A percentile compares a stretch with the other conserved stretches of the same genome.
These are phyloP conservation scores for Chiloscyllium punctatum DNA, from an alignment of 2,797 vertebrate species.

Conservation along the genomic window DNA sequence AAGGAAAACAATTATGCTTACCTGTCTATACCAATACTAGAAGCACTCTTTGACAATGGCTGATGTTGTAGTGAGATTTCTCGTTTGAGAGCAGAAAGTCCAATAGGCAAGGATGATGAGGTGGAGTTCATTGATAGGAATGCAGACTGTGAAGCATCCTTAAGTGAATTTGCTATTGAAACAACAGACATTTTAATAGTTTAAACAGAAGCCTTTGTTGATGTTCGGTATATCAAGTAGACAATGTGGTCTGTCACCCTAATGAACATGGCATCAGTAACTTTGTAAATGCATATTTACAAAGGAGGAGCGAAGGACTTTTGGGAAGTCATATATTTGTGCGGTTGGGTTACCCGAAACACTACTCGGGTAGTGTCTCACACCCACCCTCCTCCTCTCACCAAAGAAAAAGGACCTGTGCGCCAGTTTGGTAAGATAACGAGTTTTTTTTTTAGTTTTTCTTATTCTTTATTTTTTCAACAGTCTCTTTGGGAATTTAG, in stretches of 20 bases:
- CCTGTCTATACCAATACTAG: conserved; percentile 67
- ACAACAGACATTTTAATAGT: conserved; percentile 39
- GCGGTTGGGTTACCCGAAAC: no score
- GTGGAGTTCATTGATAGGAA: conserved; percentile 49
- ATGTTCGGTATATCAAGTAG: neutral
- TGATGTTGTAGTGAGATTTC: conserved; percentile 52
- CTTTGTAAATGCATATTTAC: neutral
- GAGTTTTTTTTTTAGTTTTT: no score
- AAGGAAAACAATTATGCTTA: conserved; percentile 45
- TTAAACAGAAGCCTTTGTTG: neutral
- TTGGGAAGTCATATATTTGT: no score
- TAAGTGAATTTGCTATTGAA: conserved; percentile 71
- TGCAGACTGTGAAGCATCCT: conserved; percentile 58
- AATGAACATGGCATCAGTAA: neutral
- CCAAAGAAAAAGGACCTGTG: no score
- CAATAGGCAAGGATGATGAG: conserved; percentile 63
- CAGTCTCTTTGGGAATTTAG: no score
- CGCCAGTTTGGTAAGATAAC: no score
- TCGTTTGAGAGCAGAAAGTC: conserved; percentile 57
- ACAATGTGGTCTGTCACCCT: no score
- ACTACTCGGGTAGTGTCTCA: no score
- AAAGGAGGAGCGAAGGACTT: no score
- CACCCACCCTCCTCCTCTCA: no score
- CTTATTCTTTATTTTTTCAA: no score
- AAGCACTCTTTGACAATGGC: conserved; percentile 62